Base-by-base conservation (phyloP, 2,797 vertebrate species). In the Psittacula echo region DNA sequence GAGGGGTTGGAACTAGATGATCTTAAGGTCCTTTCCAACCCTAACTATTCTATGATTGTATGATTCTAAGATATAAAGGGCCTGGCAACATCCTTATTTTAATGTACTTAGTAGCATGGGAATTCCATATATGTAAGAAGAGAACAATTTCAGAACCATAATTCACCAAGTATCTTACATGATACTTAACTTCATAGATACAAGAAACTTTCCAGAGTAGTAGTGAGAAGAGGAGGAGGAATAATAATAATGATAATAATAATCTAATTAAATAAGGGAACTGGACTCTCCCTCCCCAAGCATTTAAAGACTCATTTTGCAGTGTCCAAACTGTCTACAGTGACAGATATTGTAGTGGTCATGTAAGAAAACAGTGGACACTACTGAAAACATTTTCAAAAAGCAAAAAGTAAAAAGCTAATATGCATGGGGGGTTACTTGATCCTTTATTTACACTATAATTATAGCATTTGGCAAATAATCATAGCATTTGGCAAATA, bases 181-280 rank as follows among this genome's bases (percentile, higher is more conserved):
- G 9, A 82, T 75, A 51, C 7, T 48, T 75, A 39, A 64, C 74
- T 70, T 29, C 11, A 8, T 18, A n/a, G 34, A 10, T 51, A n/a
- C 2, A 72, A 39, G 16, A 51, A 51, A 8, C 1, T 6, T 62
- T 70, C 19, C 34, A 76, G 34, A 24, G 20, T 79, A 64, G 27
- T 24, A 70, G 13, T 54, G 30, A 54, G 30, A 50, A 50, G 9
- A 61, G 0, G 6, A 13, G 4, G 4, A 54, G 4, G 7, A 74
- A 6, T 2, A 62, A 10, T 1, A 42, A 3, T 24, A 73, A 18
- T 53, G 1, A 16, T 6, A n/a, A 26, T 26, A 41, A 10, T 27
- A 61, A 15, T 11, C 4, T 32, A 15, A 45, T 1, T 34, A 60
- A 50, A 0, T 41, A 39, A 53, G 50, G 8, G 4, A 56, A 44